These are phyloP conservation scores for Lampris incognitus DNA, from an alignment of 2,113 vertebrate species.

Conservation along the genomic window DNA sequence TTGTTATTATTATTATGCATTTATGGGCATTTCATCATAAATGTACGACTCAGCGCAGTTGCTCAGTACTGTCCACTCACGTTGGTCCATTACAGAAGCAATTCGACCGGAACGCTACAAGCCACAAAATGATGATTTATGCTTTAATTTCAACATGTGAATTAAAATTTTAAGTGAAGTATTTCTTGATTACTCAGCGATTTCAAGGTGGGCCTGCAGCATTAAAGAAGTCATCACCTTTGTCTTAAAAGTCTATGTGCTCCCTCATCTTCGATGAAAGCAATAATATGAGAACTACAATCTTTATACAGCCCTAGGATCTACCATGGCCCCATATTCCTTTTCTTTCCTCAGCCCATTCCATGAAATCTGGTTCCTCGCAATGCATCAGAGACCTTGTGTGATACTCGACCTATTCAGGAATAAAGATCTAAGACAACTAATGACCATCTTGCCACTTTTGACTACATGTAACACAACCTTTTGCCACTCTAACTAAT, in stretches of 20 bases:
- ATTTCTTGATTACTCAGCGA: conserved; percentile 64
- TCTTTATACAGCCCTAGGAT: conserved; percentile 75
- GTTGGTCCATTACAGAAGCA: conserved; percentile 46
- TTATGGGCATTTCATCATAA: conserved; percentile 63
- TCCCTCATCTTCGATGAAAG: conserved; percentile 75
- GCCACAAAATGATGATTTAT: neutral
- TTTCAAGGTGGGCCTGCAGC: conserved; percentile 57
- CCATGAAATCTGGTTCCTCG: conserved; percentile 72
- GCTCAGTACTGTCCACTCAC: conserved; percentile 48
- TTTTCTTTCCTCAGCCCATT: conserved; percentile 71
- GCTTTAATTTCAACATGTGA: neutral
- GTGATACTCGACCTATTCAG: conserved; percentile 77
- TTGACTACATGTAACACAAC: conserved; percentile 56
- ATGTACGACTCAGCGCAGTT: conserved; percentile 54
- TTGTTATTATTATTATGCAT: conserved; percentile 47
- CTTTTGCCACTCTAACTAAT: conserved; percentile 9
- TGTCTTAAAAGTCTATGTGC: conserved; percentile 67
- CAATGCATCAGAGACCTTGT: conserved; percentile 76
- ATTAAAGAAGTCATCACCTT: conserved; percentile 57
- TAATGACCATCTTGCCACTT: conserved; percentile 63
- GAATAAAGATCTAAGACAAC: conserved; percentile 79
- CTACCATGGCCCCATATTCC: conserved; percentile 61
- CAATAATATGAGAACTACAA: conserved; percentile 79
- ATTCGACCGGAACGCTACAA: conserved; percentile 28
- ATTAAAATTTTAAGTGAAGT: conserved; percentile 75